Evolutionary conservation across 35 echinoderm and acorn worm genomes (phyloP).

Genomic region (Lytechinus pictus): DNA sequence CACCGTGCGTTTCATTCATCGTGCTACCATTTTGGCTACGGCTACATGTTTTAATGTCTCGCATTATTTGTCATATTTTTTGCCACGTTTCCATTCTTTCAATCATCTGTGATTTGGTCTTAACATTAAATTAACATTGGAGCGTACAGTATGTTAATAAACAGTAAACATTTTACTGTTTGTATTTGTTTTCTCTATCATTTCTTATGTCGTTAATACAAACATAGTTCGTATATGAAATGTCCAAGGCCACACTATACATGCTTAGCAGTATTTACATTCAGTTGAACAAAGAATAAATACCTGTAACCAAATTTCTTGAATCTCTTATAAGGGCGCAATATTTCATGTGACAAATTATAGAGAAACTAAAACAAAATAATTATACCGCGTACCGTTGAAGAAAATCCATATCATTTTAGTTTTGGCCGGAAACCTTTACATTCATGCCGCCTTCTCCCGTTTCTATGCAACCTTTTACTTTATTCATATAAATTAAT

Average conservation of each 20-base stretch:
- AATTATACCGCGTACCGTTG: neutral
- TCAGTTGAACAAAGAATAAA: no score
- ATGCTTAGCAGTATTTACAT: no score
- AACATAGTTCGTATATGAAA: neutral
- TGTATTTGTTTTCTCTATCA: neutral
- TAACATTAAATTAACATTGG: neutral
- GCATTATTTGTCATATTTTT: neutral
- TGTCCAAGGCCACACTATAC: no score
- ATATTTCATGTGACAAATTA: neutral
- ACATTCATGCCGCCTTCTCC: neutral
- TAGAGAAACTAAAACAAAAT: neutral
- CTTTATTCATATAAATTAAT: neutral
- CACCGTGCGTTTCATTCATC: neutral
- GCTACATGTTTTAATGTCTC: neutral
- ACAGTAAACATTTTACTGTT: neutral
- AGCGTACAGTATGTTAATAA: neutral
- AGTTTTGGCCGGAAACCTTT: neutral
- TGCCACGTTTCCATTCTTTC: neutral
- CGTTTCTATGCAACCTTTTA: neutral
- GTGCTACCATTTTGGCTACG: neutral
- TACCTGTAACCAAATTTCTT: no score
- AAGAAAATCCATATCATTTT: neutral
- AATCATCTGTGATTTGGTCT: neutral
- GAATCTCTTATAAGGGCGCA: neutral
- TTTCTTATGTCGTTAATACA: neutral